A percentile compares a stretch with the other conserved stretches of the same genome.
Conservation (phyloP, 2,113 vertebrate species). For the Sceloporus undulatus region DNA sequence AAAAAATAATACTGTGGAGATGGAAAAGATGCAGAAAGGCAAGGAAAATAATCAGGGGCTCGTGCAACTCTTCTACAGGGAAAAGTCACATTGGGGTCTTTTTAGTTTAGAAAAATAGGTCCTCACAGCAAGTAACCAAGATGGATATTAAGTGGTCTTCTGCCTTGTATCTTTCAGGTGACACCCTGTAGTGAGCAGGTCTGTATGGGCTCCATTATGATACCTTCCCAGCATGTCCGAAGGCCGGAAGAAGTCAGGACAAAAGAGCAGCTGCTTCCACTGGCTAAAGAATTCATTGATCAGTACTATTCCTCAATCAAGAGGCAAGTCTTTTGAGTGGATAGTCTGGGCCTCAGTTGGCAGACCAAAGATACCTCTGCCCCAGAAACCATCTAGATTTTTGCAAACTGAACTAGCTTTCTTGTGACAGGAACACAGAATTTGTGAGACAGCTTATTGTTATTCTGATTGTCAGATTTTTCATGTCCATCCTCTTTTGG, state of each 20-base stretch:
- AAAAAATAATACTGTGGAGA: not conserved
- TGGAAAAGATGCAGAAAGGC: not conserved
- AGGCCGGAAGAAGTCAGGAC: slow-evolving; percentile 86
- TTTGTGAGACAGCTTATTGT: not conserved
- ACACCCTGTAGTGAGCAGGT: slow-evolving; percentile 86
- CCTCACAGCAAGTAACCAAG: not conserved
- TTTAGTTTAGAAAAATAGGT: not conserved
- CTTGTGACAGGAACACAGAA: not conserved
- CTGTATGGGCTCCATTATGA: slow-evolving; percentile 92
- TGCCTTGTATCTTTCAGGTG: slow-evolving; percentile 75
- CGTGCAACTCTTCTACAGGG: not conserved
- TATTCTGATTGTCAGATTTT: not conserved
- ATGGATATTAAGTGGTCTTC: not conserved
- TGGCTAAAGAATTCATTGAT: slow-evolving; percentile 96
- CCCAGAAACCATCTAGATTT: not conserved
- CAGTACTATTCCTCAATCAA: slow-evolving; percentile 98
- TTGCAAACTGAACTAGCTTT: not conserved
- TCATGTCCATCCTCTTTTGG: not conserved
- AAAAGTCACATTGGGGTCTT: not conserved
- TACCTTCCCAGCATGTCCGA: slow-evolving; percentile 79
- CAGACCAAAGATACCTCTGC: not conserved
- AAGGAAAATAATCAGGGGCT: not conserved
- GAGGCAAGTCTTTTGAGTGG: slow-evolving; percentile 78
- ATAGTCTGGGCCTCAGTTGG: not conserved
- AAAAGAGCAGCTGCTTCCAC: slow-evolving; percentile 87